Conservation (phyloP, 2,113 vertebrate genomes). For the Uria aalge region DNA sequence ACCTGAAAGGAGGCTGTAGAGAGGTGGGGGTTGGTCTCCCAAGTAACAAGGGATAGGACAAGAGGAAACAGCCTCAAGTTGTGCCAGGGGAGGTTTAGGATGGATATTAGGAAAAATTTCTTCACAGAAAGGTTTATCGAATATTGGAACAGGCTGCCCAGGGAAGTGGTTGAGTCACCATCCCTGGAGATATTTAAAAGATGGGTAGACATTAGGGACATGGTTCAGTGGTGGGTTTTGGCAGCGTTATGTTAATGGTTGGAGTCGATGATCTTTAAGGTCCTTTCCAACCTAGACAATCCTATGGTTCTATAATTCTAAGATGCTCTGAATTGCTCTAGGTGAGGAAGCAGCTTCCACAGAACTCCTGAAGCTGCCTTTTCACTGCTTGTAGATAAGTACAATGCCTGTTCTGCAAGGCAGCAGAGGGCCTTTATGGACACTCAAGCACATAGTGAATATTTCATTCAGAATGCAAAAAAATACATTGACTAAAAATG, state of each 20-base stretch:
- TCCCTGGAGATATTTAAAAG: neutral
- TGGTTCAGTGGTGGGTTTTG: neutral
- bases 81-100: neutral
- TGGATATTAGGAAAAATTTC: neutral
- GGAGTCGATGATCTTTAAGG: neutral
- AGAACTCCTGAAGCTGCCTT: neutral
- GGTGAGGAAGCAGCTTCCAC: neutral
- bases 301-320: neutral
- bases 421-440: neutral
- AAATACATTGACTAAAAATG: neutral
- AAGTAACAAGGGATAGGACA: neutral
- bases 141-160: neutral
- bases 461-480: neutral
- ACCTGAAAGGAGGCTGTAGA: too few species aligned
- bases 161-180: neutral
- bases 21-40: too few species aligned
- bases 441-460: neutral
- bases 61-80: neutral
- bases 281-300: neutral
- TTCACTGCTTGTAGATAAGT: neutral
- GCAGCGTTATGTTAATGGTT: neutral
- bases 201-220: neutral
- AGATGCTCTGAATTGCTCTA: neutral
- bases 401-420: neutral
- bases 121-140: neutral